These are phyloP conservation scores for Caerostris extrusa DNA, from an alignment of 1,140 invertebrate genomes.

Conservation along the genomic window DNA sequence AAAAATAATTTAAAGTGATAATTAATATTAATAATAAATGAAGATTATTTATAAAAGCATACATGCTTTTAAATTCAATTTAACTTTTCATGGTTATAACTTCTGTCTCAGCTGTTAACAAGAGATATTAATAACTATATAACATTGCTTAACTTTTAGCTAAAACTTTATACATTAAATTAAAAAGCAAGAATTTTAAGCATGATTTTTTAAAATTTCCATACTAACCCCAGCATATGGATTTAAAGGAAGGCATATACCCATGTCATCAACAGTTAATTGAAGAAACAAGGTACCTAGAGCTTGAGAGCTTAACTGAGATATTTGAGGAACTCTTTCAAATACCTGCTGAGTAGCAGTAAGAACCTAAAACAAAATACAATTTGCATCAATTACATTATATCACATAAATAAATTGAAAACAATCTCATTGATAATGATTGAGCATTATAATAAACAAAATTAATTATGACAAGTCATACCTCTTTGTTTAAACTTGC, in stretches of 20 bases:
- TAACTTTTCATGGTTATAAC: too few relatives aligned
- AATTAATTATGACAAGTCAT: constrained; percentile 19
- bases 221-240: constrained; percentile 85
- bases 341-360: constrained; percentile 90
- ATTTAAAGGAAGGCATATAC: constrained; percentile 95
- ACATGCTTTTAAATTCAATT: not conserved
- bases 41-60: not conserved
- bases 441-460: not conserved
- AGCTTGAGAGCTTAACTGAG: constrained; percentile 81
- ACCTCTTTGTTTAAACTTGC: constrained; percentile 89
- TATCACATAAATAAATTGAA: not conserved
- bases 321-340: constrained; percentile 86
- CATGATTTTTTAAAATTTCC: not conserved
- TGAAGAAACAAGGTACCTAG: constrained; percentile 96
- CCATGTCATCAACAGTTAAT: constrained; percentile 97
- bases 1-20: too few relatives aligned
- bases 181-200: not conserved
- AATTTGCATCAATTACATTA: not conserved
- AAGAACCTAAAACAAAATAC: constrained; percentile 86
- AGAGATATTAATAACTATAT: not conserved
- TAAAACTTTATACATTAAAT: not conserved
- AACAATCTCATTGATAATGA: not conserved
- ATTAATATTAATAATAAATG: not conserved
- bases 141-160: not conserved
- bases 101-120: not conserved